Percentiles rank a stretch among this genome's conserved stretches.
Evolutionary conservation across 2,797 vertebrate species (phyloP).

Genomic region (Amazona finschi): DNA sequence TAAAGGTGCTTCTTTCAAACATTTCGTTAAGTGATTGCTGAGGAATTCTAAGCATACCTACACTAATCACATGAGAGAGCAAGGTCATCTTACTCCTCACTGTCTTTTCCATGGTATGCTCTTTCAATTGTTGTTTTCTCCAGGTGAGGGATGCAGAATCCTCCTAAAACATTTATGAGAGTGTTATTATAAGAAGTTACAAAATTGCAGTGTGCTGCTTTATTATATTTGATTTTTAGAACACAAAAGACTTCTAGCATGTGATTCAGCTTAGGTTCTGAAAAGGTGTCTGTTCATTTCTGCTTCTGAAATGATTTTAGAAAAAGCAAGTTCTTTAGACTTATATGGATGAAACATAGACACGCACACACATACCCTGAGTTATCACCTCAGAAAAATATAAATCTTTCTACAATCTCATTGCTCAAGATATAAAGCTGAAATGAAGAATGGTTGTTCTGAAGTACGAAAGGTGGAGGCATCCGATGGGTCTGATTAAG

Average conservation of each 20-base stretch:
- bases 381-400: slow-evolving; percentile 30
- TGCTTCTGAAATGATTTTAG: not conserved
- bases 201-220: not conserved
- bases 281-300: not conserved
- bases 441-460: slow-evolving; percentile 8
- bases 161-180: not conserved
- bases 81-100: not conserved
- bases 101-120: not conserved
- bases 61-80: not conserved
- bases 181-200: not conserved
- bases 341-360: not conserved
- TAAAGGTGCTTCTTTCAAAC: not conserved
- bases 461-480: slow-evolving; percentile 21
- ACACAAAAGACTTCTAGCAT: not conserved
- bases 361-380: not conserved
- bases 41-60: not conserved
- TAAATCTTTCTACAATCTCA: not conserved
- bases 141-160: not conserved
- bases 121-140: not conserved
- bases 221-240: slow-evolving; percentile 4
- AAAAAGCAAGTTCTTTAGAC: not conserved
- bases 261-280: slow-evolving; percentile 9
- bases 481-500: slow-evolving; percentile 63
- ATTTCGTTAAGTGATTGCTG: not conserved
- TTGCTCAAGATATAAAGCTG: slow-evolving; percentile 1